Base-by-base conservation (phyloP, 2,113 vertebrate species). In the Sinosuthora webbiana region DNA sequence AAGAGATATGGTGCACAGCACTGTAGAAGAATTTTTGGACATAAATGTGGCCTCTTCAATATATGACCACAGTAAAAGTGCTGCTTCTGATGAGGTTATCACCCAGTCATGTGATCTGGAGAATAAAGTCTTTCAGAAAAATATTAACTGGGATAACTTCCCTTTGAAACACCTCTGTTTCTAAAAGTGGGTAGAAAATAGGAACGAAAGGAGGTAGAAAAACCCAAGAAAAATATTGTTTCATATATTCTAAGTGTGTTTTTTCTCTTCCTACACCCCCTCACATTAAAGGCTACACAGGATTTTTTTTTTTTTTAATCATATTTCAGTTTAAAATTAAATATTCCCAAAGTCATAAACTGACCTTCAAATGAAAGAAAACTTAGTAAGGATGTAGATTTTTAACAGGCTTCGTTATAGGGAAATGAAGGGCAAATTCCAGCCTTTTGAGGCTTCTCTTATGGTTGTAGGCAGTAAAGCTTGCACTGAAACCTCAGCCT, bases 261-360 rank as follows among this genome's bases (percentile, higher is more conserved):
- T 59, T 76, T 33, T 5, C 4, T 47, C 25, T 37, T 90, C 14
- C 4, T 0, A 1, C 16, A 23, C 16, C 1, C 4, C 6, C 2
- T 50, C 47, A 27, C 6, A 9, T 87, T 74, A 44, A 89, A 42
- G 6, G 7, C 8, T 68, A 15, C 14, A 41, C 27, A 73, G 8
- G 39, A 3, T 24, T 75, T 90, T 59, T 90, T 60, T 15, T 39
- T 39, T 39, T 39, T 39, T 13, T 7, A 19, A 6, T 87, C 8
- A 11, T 7, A 56, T 80, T 83, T 80, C 16, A 28, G 3, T 33
- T 84, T 57, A 70, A 75, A 95, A 49, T 53, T 31, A 89, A 64
- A 22, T 81, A 47, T 57, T 53, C 14, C 13, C 13, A 52, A 47
- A 27, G 28, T 10, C 1, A 27, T 77, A 39, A 82, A 19, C 10